phyloP scores from a whole-genome alignment of 2,113 vertebrate species.

The Thamnaconus septentrionalis region DNA sequence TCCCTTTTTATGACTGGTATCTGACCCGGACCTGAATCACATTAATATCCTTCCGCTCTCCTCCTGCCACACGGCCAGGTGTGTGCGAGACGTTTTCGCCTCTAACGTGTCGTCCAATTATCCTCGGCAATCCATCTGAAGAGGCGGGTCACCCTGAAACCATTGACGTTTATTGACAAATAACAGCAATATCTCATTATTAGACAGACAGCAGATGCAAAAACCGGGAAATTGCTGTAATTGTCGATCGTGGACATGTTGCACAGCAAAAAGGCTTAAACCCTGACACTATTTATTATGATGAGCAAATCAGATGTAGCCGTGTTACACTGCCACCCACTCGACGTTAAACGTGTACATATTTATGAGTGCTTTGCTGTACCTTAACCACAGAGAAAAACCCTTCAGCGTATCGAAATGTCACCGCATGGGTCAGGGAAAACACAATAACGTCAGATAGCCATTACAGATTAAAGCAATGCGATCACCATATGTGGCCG shows the following conservation, averaged over 20 bases:
- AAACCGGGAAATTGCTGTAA: neutral
- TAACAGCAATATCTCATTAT: conserved; percentile 1
- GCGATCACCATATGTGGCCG: too few relatives aligned
- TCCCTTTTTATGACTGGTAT: conserved; percentile 29
- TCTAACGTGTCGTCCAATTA: conserved; percentile 4
- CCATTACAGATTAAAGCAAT: too few relatives aligned
- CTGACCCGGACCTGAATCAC: conserved; percentile 21
- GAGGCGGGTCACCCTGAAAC: conserved; percentile 21
- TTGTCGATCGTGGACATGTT: neutral
- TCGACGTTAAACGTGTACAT: too few relatives aligned
- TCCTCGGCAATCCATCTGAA: neutral
- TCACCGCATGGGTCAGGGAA: too few relatives aligned
- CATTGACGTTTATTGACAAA: conserved; percentile 14
- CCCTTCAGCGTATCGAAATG: too few relatives aligned
- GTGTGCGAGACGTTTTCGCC: conserved; percentile 14
- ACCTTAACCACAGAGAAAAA: too few relatives aligned
- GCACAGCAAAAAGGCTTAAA: conserved; percentile 12
- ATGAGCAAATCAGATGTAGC: conserved; percentile 24
- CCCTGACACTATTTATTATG: conserved; percentile 9
- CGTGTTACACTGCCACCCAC: neutral
- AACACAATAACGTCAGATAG: too few relatives aligned
- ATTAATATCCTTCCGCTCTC: conserved; percentile 25
- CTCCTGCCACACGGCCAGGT: neutral
- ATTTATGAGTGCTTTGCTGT: too few relatives aligned
- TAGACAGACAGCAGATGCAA: neutral